Evolutionary conservation across 2,888 invertebrate genomes (phyloP).

Genomic region (Diaphora mendica): DNA sequence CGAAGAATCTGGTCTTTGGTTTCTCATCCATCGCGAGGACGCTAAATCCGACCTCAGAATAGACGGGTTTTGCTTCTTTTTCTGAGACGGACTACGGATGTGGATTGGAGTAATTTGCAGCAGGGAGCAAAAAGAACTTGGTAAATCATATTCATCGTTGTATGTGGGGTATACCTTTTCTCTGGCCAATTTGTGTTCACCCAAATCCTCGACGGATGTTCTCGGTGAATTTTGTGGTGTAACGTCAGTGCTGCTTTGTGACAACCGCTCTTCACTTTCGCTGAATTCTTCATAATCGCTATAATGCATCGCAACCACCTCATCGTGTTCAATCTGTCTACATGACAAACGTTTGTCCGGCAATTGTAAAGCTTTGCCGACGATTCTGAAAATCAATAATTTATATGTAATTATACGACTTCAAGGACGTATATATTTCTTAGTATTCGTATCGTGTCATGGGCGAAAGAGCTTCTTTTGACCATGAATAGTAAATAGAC

Average conservation of each 20-base stretch:
- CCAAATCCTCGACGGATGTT: conserved; percentile 64
- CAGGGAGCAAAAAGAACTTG: conserved; percentile 76
- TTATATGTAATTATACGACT: conserved; percentile 29
- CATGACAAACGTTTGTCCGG: conserved; percentile 70
- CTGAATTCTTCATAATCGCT: conserved; percentile 78
- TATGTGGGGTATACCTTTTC: conserved; percentile 65
- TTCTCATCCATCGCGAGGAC: conserved; percentile 82
- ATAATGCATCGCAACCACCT: conserved; percentile 80
- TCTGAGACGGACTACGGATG: conserved; percentile 71
- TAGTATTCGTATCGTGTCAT: conserved; percentile 20
- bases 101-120: conserved; percentile 81
- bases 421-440: conserved; percentile 38
- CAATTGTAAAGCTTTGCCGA: conserved; percentile 73
- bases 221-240: conserved; percentile 81
- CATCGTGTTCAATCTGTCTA: conserved; percentile 77
- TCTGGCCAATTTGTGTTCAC: conserved; percentile 63
- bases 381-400: conserved; percentile 69
- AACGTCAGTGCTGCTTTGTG: conserved; percentile 79
- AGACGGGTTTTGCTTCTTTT: conserved; percentile 72
- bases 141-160: conserved; percentile 65
- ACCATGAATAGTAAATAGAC: conserved; percentile 21
- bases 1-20: conserved; percentile 77
- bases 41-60: conserved; percentile 80
- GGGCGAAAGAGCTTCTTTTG: conserved; percentile 20
- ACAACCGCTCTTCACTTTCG: conserved; percentile 78